Conservation (phyloP, 35 echinoderm and acorn worm genomes). For the Diadema setosum region DNA sequence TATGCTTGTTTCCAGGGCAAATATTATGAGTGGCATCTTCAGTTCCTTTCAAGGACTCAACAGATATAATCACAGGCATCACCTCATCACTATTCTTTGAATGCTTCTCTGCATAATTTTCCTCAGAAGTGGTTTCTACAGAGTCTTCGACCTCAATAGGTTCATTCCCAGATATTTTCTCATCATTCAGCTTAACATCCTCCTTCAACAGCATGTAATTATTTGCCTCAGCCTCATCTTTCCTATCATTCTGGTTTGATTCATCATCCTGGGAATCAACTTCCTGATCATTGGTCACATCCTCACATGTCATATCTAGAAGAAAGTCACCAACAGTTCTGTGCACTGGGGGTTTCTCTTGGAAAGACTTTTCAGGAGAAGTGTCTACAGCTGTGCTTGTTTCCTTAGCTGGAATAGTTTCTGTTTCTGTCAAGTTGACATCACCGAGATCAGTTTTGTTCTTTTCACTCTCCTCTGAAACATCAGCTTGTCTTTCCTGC, state of each 20-base stretch:
- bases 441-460: too few relatives aligned
- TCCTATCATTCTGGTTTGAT: too few relatives aligned
- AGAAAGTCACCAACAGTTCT: not conserved
- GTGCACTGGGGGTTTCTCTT: too few relatives aligned
- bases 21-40: not conserved
- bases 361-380: too few relatives aligned
- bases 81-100: not conserved
- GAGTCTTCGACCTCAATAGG: too few relatives aligned
- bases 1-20: not conserved
- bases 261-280: not conserved
- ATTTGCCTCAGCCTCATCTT: not conserved
- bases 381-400: too few relatives aligned
- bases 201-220: not conserved
- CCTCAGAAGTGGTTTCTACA: not conserved
- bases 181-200: not conserved
- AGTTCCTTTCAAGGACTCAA: not conserved
- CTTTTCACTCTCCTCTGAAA: too few relatives aligned
- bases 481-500: too few relatives aligned
- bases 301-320: constrained; percentile 6
- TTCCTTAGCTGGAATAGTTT: too few relatives aligned
- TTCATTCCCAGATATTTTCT: too few relatives aligned
- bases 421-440: too few relatives aligned
- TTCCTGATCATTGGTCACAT: not conserved
- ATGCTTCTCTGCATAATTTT: not conserved
- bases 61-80: not conserved